Evolutionary conservation across 2,888 invertebrate genomes (phyloP).

Genomic region (Halictus quadricinctus): DNA sequence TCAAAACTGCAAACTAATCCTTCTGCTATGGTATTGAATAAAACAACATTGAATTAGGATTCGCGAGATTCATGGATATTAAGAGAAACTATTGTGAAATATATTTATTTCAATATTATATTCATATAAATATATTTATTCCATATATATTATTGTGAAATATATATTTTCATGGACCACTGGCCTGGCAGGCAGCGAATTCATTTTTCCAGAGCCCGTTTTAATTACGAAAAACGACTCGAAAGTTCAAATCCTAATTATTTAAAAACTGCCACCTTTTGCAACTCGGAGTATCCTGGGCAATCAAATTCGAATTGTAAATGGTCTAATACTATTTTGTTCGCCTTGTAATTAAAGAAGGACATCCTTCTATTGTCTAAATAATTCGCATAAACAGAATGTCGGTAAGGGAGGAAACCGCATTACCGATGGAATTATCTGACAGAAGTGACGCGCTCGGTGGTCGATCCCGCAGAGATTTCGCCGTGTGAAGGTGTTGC

Average conservation of each 20-base stretch:
- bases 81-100: background rate
- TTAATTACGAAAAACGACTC: background rate
- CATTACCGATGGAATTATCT: background rate
- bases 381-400: background rate
- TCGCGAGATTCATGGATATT: background rate
- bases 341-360: too few species aligned
- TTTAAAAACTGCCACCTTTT: background rate
- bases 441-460: background rate
- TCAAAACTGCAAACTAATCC: background rate
- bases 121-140: too few species aligned
- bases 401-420: background rate
- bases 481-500: background rate
- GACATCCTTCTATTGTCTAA: too few species aligned
- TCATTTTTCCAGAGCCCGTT: background rate
- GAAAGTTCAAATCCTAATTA: background rate
- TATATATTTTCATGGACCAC: background rate
- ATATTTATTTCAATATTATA: background rate
- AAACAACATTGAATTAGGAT: background rate
- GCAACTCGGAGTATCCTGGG: too few species aligned
- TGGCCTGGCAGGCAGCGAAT: background rate
- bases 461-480: constrained; percentile 3
- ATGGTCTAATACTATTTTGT: too few species aligned
- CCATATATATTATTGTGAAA: background rate
- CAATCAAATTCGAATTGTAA: too few species aligned
- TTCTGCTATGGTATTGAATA: background rate